These are phyloP conservation scores for Drosophila suboccidentalis DNA, from an alignment of 2,888 invertebrate species.

Conservation along the genomic window DNA sequence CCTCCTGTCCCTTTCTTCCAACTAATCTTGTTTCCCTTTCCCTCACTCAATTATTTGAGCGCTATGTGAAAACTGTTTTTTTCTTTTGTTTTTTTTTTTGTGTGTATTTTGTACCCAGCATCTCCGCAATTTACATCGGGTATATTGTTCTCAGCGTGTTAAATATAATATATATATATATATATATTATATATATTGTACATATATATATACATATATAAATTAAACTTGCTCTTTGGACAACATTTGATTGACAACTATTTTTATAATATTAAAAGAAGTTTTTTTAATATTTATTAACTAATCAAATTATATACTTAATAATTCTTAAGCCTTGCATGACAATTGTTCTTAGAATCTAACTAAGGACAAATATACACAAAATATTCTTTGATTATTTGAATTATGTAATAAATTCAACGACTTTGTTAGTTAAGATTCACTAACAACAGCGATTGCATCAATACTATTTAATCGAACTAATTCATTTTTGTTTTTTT, in stretches of 20 bases:
- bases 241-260: not conserved
- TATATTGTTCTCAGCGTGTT: not conserved
- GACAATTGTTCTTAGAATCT: not conserved
- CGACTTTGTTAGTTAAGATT: not conserved
- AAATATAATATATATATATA: no score
- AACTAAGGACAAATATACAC: no score
- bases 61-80: constrained; percentile 52
- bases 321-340: not conserved
- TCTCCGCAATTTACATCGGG: not conserved
- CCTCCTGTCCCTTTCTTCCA: not conserved
- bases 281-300: no score
- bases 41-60: constrained; percentile 31
- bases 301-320: not conserved
- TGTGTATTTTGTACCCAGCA: constrained; percentile 25
- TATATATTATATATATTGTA: no score
- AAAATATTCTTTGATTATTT: not conserved
- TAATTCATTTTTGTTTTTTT: no score
- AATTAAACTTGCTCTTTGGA: not conserved
- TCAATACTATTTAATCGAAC: no score
- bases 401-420: not conserved
- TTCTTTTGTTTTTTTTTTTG: constrained; percentile 18
- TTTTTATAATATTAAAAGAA: no score
- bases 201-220: no score
- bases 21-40: not conserved
- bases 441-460: not conserved